phyloP scores from a whole-genome alignment of 2,888 invertebrate species.

The Drosophila setosimentum region DNA sequence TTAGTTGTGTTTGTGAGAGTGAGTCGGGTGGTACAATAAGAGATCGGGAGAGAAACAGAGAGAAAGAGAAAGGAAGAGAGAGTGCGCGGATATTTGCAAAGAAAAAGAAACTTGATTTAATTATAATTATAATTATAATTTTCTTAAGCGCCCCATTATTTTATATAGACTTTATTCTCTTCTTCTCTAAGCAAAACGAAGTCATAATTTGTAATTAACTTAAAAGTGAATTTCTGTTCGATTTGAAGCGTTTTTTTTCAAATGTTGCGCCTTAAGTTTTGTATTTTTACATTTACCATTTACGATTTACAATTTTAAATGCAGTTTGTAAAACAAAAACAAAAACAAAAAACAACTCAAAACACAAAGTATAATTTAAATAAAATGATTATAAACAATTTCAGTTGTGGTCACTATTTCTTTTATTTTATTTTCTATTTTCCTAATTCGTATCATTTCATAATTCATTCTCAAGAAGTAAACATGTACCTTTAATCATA shows the following conservation, averaged over 20 bases:
- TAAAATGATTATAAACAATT: constrained; percentile 69
- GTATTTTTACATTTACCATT: constrained; percentile 61
- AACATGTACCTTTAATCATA: constrained; percentile 21
- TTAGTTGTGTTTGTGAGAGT: constrained; percentile 23
- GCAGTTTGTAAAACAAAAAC: constrained; percentile 72
- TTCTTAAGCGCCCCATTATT: constrained; percentile 51
- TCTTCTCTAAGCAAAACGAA: constrained; percentile 76
- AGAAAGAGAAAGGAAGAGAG: not conserved
- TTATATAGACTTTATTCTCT: constrained; percentile 58
- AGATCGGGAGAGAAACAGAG: not conserved
- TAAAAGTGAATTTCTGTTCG: constrained; percentile 69
- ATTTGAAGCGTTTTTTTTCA: constrained; percentile 46
- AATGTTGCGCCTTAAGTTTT: constrained; percentile 68
- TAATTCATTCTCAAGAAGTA: constrained; percentile 16
- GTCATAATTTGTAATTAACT: constrained; percentile 81
- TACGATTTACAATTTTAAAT: constrained; percentile 46
- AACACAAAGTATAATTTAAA: constrained; percentile 76
- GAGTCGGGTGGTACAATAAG: not conserved
- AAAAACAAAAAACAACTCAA: constrained; percentile 61
- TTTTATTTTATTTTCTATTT: constrained; percentile 28
- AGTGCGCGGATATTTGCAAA: constrained; percentile 6
- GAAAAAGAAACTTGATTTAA: constrained; percentile 20
- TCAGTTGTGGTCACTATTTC: constrained; percentile 42
- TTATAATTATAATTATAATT: constrained; percentile 34
- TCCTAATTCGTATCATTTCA: constrained; percentile 29